Evolutionary conservation across 2,888 invertebrate species (phyloP).

Genomic region (Oxyteleia sp.): DNA sequence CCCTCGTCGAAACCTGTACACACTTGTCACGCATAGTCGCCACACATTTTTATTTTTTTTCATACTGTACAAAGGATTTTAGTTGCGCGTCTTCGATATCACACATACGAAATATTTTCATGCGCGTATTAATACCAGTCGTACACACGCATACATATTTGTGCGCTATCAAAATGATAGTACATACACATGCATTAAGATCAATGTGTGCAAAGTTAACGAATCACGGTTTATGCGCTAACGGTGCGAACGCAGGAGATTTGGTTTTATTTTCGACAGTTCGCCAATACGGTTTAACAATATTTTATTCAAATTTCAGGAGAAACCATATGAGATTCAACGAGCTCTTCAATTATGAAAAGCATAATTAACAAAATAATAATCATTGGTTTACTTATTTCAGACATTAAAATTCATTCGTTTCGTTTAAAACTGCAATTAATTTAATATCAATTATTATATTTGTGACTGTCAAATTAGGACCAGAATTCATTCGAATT

Average conservation of each 20-base stretch:
- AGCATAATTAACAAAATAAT: background rate
- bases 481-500: too few relatives aligned
- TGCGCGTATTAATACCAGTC: conserved; percentile 54
- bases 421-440: background rate
- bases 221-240: conserved; percentile 59
- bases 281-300: conserved; percentile 2
- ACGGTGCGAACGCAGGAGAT: conserved; percentile 42
- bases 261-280: background rate
- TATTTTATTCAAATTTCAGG: background rate
- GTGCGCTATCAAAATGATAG: conserved; percentile 67
- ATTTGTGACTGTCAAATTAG: too few relatives aligned
- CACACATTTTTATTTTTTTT: conserved; percentile 60
- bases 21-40: conserved; percentile 56
- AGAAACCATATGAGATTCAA: conserved; percentile 10
- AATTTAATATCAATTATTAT: background rate
- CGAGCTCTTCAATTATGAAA: background rate
- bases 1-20: conserved; percentile 68
- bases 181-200: conserved; percentile 64
- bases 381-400: too few relatives aligned
- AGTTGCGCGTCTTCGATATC: conserved; percentile 53
- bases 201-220: conserved; percentile 63
- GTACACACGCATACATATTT: conserved; percentile 52
- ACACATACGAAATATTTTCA: conserved; percentile 55
- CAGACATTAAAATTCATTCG: too few relatives aligned
- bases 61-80: conserved; percentile 72